Evolutionary conservation across 2,888 invertebrate species (phyloP).

Genomic region (Prosapia bicincta): DNA sequence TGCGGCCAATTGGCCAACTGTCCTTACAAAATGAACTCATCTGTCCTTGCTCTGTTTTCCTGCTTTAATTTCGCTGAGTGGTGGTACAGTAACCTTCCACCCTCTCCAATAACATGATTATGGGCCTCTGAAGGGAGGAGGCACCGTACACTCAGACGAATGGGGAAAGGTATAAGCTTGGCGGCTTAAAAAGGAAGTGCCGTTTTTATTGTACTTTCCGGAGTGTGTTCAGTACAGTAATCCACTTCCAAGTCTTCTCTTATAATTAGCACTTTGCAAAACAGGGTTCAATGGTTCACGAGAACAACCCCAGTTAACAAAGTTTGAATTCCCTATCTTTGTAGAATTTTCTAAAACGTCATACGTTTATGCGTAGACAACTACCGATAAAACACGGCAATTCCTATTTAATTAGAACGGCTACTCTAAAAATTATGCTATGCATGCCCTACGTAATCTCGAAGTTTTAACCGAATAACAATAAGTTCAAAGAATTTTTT

Average conservation of each 20-base stretch:
- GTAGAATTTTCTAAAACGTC: no score
- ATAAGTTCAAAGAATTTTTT: no score
- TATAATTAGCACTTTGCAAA: background rate
- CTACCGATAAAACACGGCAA: no score
- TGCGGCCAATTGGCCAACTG: background rate
- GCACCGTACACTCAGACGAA: background rate
- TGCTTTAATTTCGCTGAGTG: background rate
- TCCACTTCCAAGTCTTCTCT: background rate
- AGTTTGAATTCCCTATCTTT: no score
- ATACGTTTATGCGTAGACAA: no score
- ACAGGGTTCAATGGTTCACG: no score
- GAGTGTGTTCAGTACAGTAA: background rate
- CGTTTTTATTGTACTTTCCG: background rate
- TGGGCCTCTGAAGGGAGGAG: background rate
- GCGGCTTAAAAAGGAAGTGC: background rate
- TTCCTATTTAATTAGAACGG: no score
- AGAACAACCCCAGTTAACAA: no score
- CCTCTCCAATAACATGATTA: background rate
- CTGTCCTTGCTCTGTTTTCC: background rate
- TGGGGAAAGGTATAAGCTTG: background rate
- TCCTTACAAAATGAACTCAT: background rate
- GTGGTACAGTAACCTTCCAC: background rate
- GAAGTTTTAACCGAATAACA: no score
- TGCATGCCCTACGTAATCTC: no score
- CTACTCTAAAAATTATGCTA: no score